Percentiles rank a stretch among this genome's conserved stretches.
phyloP scores from a whole-genome alignment of 2,888 invertebrate species.

The Diaprepes abbreviatus region DNA sequence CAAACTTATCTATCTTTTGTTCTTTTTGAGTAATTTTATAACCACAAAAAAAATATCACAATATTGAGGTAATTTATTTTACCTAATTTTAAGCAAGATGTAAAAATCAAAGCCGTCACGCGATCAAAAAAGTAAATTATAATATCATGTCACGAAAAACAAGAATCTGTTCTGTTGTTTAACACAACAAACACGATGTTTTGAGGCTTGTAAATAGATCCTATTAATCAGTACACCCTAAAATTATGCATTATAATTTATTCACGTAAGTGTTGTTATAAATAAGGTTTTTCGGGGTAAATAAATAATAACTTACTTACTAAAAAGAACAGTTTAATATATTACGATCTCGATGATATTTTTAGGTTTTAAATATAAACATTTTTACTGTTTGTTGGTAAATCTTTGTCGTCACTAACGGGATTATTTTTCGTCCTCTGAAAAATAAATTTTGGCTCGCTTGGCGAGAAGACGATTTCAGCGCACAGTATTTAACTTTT shows the following conservation, averaged over 20 bases:
- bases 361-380: no score
- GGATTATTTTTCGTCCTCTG: no score
- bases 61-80: background rate
- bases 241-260: background rate
- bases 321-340: no score
- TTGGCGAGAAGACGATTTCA: no score
- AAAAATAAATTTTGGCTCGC: no score
- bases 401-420: no score
- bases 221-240: background rate
- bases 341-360: no score
- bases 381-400: no score
- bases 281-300: no score
- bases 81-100: constrained; percentile 1
- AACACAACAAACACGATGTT: constrained; percentile 5
- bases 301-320: no score
- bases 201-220: background rate
- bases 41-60: background rate
- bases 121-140: constrained; percentile 7
- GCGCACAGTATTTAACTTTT: no score
- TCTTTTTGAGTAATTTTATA: constrained; percentile 1
- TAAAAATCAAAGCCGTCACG: background rate
- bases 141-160: constrained; percentile 7
- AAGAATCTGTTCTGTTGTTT: constrained; percentile 1
- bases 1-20: no score
- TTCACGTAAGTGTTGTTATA: background rate